phyloP scores from a whole-genome alignment of 2,113 vertebrate species.

The Tachuris rubrigastra region DNA sequence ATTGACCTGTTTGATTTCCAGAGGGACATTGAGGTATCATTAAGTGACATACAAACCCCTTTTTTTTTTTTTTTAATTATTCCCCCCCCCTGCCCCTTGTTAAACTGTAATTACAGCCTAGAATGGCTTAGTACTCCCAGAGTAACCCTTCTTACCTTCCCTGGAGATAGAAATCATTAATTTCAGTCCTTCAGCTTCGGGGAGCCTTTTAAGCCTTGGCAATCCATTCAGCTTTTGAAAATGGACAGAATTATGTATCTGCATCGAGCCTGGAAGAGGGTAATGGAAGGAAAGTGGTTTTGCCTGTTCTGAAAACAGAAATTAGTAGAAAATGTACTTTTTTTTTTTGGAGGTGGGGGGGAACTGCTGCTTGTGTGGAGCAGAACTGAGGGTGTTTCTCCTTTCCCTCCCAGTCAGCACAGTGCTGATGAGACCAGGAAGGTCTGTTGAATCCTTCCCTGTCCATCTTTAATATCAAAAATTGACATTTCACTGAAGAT shows the following conservation, averaged over 20 bases:
- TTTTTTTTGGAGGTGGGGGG: neutral
- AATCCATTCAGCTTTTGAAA: conserved; percentile 55
- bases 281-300: neutral
- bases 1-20: conserved; percentile 99
- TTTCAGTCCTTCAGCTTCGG: conserved; percentile 39
- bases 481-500: neutral
- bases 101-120: conserved; percentile 65
- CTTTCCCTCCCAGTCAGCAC: neutral
- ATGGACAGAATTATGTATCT: neutral
- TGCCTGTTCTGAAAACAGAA: neutral
- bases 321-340: rapidly evolving
- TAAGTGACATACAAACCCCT: conserved; percentile 50
- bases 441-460: neutral
- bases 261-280: neutral
- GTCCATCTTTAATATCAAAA: neutral
- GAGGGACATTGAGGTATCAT: conserved; percentile 95
- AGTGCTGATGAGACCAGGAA: rapidly evolving
- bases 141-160: conserved; percentile 23
- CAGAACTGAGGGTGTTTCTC: neutral
- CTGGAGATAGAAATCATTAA: conserved; percentile 42
- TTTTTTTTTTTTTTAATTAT: neutral
- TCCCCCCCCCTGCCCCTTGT: neutral
- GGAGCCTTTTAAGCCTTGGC: neutral
- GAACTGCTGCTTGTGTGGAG: neutral
- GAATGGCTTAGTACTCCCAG: conserved; percentile 30